These are phyloP conservation scores for Panopea generosa DNA, from an alignment of 2,888 invertebrate species.

Conservation along the genomic window DNA sequence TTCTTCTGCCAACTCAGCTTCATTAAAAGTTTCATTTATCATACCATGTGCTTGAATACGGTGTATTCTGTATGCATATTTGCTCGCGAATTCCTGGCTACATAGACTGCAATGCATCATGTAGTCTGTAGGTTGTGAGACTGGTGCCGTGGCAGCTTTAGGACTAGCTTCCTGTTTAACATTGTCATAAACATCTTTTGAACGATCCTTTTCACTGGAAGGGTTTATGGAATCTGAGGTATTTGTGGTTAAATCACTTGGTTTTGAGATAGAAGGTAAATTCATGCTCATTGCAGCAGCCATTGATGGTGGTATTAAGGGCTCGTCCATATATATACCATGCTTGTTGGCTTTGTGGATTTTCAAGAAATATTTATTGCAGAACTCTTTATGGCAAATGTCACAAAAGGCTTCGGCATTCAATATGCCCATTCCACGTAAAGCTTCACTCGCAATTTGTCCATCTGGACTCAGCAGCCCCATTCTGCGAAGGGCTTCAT, in stretches of 20 bases:
- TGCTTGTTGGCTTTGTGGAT: slow-evolving; percentile 85
- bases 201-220: slow-evolving; percentile 58
- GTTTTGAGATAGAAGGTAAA: slow-evolving; percentile 50
- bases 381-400: slow-evolving; percentile 90
- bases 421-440: slow-evolving; percentile 72
- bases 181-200: slow-evolving; percentile 65
- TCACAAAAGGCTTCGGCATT: slow-evolving; percentile 95
- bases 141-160: slow-evolving; percentile 66
- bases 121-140: slow-evolving; percentile 63
- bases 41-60: slow-evolving; percentile 81
- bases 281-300: slow-evolving; percentile 45
- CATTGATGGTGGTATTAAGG: slow-evolving; percentile 59
- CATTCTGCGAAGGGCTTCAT: slow-evolving; percentile 58
- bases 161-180: slow-evolving; percentile 67
- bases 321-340: slow-evolving; percentile 76
- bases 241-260: slow-evolving; percentile 65
- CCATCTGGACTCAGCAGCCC: slow-evolving; percentile 57
- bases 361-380: slow-evolving; percentile 84
- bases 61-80: slow-evolving; percentile 88
- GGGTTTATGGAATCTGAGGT: slow-evolving; percentile 60
- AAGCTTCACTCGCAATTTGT: slow-evolving; percentile 64
- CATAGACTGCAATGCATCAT: slow-evolving; percentile 79
- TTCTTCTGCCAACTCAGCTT: slow-evolving; percentile 67
- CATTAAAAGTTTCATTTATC: slow-evolving; percentile 71
- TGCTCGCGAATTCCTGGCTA: slow-evolving; percentile 95